phyloP scores from a whole-genome alignment of 2,888 invertebrate genomes.

The Oscheius sp. region DNA sequence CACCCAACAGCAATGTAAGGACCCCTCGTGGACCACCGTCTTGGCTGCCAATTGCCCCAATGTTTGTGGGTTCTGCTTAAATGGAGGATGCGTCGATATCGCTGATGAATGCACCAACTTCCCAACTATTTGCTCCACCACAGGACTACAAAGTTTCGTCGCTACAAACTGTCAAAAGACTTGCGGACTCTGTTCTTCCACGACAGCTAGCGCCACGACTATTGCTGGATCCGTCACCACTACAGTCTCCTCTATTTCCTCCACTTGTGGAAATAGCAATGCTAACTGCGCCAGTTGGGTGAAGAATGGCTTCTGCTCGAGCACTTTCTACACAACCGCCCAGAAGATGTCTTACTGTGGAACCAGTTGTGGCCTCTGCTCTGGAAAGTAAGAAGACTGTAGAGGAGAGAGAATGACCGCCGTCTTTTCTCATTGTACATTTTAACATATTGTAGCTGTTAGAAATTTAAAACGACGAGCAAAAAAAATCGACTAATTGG shows the following conservation, averaged over 20 bases:
- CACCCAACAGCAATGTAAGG: conserved; percentile 1
- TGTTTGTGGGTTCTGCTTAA: conserved; percentile 20
- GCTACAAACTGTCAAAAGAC: conserved; percentile 6
- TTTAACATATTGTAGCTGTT: too few species aligned
- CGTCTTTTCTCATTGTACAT: too few species aligned
- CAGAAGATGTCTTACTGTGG: neutral
- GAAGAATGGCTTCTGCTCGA: neutral
- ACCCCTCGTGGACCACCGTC: conserved; percentile 7
- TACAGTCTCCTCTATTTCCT: neutral
- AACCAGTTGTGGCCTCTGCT: neutral
- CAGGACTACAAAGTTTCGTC: neutral
- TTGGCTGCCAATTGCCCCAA: conserved; percentile 22
- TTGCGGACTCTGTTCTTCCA: conserved; percentile 6
- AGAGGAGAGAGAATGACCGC: too few species aligned
- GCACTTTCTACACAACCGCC: neutral
- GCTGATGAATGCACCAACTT: neutral
- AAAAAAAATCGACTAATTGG: too few species aligned
- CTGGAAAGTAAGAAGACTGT: neutral
- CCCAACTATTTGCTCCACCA: neutral
- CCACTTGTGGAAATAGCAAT: neutral
- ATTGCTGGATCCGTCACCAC: neutral
- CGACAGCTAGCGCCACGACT: conserved; percentile 3
- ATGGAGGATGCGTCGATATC: neutral
- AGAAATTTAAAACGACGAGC: too few species aligned
- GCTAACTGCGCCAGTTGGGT: conserved; percentile 6